Conservation (phyloP, 2,113 vertebrate genomes). For the Dissostichus mawsoni region DNA sequence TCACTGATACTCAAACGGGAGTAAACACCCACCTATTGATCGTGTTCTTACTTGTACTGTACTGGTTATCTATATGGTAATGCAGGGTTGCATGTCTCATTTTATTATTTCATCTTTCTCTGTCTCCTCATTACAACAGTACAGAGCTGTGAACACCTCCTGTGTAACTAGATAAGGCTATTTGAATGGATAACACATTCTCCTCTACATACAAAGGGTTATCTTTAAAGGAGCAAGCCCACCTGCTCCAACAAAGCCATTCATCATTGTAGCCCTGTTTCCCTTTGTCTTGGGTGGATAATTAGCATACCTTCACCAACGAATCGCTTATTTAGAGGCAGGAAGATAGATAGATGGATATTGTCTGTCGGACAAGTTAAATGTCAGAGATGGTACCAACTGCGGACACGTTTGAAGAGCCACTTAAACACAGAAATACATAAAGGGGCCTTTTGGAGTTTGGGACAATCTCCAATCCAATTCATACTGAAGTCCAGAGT, state of each 20-base stretch:
- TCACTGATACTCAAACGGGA: slow-evolving; percentile 30
- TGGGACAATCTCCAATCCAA: slow-evolving; percentile 6
- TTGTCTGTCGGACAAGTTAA: slow-evolving; percentile 45
- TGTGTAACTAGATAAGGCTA: slow-evolving; percentile 74
- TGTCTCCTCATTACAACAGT: slow-evolving; percentile 74
- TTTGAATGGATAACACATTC: slow-evolving; percentile 77
- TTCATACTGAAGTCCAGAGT: not conserved
- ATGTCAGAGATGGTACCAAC: slow-evolving; percentile 31
- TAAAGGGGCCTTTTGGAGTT: slow-evolving; percentile 17
- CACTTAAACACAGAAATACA: slow-evolving; percentile 12
- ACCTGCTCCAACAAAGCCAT: slow-evolving; percentile 73
- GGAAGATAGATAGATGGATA: slow-evolving; percentile 42
- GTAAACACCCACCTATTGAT: slow-evolving; percentile 70
- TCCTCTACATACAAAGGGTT: slow-evolving; percentile 71
- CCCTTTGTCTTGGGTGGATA: slow-evolving; percentile 59
- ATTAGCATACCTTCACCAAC: slow-evolving; percentile 66
- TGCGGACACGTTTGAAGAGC: slow-evolving; percentile 3
- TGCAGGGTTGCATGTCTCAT: slow-evolving; percentile 63
- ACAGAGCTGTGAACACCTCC: slow-evolving; percentile 65
- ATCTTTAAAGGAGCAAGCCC: slow-evolving; percentile 71
- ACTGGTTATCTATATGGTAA: slow-evolving; percentile 82
- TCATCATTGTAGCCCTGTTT: slow-evolving; percentile 60
- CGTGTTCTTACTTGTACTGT: slow-evolving; percentile 62
- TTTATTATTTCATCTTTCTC: slow-evolving; percentile 76
- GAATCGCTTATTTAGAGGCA: slow-evolving; percentile 35